Conservation (phyloP, 2,113 vertebrate genomes). For the Equus przewalskii region DNA sequence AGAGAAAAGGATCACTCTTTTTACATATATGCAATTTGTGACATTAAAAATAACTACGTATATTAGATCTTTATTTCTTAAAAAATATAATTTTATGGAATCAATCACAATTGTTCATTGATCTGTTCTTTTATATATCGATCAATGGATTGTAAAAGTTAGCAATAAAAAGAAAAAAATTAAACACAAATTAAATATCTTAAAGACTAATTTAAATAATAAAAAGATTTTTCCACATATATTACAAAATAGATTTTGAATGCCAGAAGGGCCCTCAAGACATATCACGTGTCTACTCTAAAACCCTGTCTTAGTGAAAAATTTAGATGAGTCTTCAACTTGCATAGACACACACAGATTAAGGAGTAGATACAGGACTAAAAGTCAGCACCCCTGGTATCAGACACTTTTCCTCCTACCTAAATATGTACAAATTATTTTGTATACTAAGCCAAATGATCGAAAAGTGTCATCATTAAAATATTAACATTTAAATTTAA, state of each 20-base stretch:
- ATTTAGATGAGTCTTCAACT: neutral
- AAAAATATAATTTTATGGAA: neutral
- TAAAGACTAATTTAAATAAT: neutral
- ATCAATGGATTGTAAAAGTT: constrained; percentile 21
- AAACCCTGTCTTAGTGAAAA: neutral
- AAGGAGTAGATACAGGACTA: neutral
- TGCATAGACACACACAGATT: neutral
- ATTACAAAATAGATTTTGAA: constrained; percentile 3
- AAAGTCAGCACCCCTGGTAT: neutral
- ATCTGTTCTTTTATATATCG: neutral
- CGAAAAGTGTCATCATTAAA: neutral
- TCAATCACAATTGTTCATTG: neutral
- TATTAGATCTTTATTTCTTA: neutral
- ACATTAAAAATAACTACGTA: neutral
- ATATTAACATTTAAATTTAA: constrained; percentile 14
- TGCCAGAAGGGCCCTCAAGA: neutral
- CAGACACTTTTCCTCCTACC: neutral
- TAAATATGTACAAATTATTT: constrained; percentile 8
- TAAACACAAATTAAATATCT: neutral
- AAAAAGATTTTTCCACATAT: neutral
- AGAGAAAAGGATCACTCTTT: neutral
- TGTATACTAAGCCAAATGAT: neutral
- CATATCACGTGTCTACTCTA: neutral
- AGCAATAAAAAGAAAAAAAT: constrained; percentile 5
- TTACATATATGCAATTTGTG: neutral